These are phyloP conservation scores for Poecilia wingei DNA, from an alignment of 2,797 vertebrate genomes.

Conservation along the genomic window DNA sequence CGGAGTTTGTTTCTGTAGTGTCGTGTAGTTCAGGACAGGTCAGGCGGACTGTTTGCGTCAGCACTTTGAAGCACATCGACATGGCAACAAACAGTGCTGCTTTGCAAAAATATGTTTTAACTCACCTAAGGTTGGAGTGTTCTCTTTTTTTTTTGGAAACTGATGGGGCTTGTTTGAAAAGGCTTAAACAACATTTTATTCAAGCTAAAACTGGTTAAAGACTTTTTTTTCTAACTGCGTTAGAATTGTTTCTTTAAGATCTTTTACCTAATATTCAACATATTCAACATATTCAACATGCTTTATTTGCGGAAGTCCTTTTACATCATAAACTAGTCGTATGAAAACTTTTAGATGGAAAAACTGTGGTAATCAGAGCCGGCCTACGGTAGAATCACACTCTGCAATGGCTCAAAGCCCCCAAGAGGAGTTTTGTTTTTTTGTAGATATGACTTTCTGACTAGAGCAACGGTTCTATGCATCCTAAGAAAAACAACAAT, in stretches of 20 bases:
- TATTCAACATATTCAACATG: background rate
- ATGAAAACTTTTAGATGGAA: background rate
- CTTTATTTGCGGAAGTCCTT: background rate
- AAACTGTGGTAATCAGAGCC: background rate
- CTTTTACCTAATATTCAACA: background rate
- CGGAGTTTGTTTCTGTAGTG: conserved; percentile 28
- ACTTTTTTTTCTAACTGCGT: background rate
- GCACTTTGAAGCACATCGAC: conserved; percentile 34
- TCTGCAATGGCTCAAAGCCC: background rate
- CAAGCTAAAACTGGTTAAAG: background rate
- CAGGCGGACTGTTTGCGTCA: conserved; percentile 31
- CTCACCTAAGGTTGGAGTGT: conserved; percentile 28
- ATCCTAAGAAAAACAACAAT: background rate
- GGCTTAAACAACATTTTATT: conserved; percentile 12
- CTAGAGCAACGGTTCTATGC: background rate
- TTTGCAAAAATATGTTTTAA: conserved; percentile 32
- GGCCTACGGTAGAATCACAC: background rate
- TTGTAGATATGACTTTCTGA: background rate
- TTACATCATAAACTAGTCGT: background rate
- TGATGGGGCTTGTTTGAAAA: conserved; percentile 28
- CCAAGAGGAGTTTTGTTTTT: background rate
- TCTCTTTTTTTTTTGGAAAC: conserved; percentile 11
- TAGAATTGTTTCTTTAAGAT: background rate
- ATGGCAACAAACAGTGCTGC: conserved; percentile 39
- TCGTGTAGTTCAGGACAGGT: conserved; percentile 25